Evolutionary conservation across 2,888 invertebrate genomes (phyloP).

Genomic region (Caenorhabditis zanzibari): DNA sequence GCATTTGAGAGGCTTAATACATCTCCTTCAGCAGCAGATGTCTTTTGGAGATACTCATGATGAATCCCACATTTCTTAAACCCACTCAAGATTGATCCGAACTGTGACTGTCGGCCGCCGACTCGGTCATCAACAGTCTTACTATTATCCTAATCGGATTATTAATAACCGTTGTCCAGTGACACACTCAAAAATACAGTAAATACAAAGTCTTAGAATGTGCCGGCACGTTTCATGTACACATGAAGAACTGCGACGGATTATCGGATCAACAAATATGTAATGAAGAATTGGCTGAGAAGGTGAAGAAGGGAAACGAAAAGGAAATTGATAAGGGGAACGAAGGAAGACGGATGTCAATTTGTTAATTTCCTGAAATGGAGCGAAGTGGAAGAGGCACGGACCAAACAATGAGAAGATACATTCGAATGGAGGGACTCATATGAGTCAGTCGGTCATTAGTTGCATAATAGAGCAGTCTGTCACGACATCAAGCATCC

Average conservation of each 20-base stretch:
- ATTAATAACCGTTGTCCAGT: conserved; percentile 38
- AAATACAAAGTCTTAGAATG: conserved; percentile 55
- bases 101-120: conserved; percentile 44
- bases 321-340: conserved; percentile 47
- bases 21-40: not conserved
- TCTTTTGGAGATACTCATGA: not conserved
- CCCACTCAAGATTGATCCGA: conserved; percentile 42
- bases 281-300: conserved; percentile 9
- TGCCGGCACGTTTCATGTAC: conserved; percentile 54
- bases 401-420: conserved; percentile 26
- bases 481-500: conserved; percentile 61
- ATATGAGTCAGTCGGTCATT: conserved; percentile 59
- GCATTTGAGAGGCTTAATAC: not conserved
- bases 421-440: conserved; percentile 30
- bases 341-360: conserved; percentile 10
- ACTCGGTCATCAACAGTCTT: conserved; percentile 51
- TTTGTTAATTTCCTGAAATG: conserved; percentile 32
- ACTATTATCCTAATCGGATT: conserved; percentile 64
- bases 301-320: not conserved
- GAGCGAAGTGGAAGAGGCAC: not conserved
- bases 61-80: not conserved
- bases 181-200: conserved; percentile 34
- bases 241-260: conserved; percentile 46
- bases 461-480: conserved; percentile 65
- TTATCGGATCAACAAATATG: conserved; percentile 52